Percentiles rank a stretch among this genome's conserved stretches.
Conservation (phyloP, 2,888 invertebrate genomes). For the Xanthia icteritia region DNA sequence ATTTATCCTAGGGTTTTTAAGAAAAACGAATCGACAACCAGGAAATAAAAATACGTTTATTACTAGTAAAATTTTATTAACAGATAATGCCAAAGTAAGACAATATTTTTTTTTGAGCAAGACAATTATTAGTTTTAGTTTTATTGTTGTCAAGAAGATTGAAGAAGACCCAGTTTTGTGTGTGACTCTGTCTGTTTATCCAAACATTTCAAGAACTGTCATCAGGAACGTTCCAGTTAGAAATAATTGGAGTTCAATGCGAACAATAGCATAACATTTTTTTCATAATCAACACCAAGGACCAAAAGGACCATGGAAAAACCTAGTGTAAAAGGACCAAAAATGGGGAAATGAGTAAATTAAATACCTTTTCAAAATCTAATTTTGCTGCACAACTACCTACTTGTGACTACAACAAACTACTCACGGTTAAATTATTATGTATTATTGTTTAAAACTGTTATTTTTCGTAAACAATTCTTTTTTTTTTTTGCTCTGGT, state of each 20-base stretch:
- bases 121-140: neutral
- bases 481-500: constrained; percentile 26
- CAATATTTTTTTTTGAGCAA: neutral
- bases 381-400: neutral
- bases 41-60: no score
- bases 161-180: neutral
- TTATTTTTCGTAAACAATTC: neutral
- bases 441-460: no score
- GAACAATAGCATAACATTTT: constrained; percentile 15
- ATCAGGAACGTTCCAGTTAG: constrained; percentile 24
- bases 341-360: neutral
- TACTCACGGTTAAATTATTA: neutral
- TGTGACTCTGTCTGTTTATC: constrained; percentile 22
- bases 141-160: neutral
- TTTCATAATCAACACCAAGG: no score
- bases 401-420: neutral
- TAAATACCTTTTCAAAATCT: neutral
- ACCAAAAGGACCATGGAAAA: neutral
- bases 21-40: neutral
- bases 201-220: constrained; percentile 23
- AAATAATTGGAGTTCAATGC: neutral
- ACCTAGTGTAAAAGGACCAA: neutral
- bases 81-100: accelerated
- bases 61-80: neutral
- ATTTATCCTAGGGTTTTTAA: neutral